Conservation (phyloP, 2,888 invertebrate genomes). For the Perizoma flavofasciatum region DNA sequence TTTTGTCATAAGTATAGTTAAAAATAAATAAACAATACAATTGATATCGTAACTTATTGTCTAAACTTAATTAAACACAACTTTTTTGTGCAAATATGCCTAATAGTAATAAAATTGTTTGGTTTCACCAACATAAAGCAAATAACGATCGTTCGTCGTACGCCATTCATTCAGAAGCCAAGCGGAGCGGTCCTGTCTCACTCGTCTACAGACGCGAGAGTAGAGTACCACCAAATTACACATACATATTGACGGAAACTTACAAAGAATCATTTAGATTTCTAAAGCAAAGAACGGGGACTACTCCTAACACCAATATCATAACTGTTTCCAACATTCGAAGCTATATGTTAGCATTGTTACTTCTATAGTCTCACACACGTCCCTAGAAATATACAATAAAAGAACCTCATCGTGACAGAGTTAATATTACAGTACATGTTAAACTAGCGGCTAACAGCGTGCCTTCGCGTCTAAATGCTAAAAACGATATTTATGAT, state of each 20-base stretch:
- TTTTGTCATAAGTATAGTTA: slow-evolving; percentile 81
- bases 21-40: slow-evolving; percentile 77
- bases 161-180: slow-evolving; percentile 44
- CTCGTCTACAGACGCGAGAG: slow-evolving; percentile 33
- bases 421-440: slow-evolving; percentile 42
- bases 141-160: slow-evolving; percentile 40
- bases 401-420: slow-evolving; percentile 38
- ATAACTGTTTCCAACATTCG: slow-evolving; percentile 31
- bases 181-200: slow-evolving; percentile 52
- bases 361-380: slow-evolving; percentile 25
- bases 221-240: slow-evolving; percentile 29
- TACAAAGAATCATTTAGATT: slow-evolving; percentile 37
- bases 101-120: slow-evolving; percentile 79
- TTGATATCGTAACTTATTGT: slow-evolving; percentile 83
- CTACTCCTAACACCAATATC: slow-evolving; percentile 36
- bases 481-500: slow-evolving; percentile 40
- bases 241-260: slow-evolving; percentile 30
- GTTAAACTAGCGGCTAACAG: slow-evolving; percentile 42
- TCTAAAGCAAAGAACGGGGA: slow-evolving; percentile 39
- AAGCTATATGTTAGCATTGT: slow-evolving; percentile 29
- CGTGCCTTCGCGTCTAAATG: slow-evolving; percentile 41
- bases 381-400: slow-evolving; percentile 35
- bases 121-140: slow-evolving; percentile 75
- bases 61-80: slow-evolving; percentile 85
- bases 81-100: slow-evolving; percentile 84